Conservation (phyloP, 2,113 vertebrate genomes). For the Leucoraja erinaceus region DNA sequence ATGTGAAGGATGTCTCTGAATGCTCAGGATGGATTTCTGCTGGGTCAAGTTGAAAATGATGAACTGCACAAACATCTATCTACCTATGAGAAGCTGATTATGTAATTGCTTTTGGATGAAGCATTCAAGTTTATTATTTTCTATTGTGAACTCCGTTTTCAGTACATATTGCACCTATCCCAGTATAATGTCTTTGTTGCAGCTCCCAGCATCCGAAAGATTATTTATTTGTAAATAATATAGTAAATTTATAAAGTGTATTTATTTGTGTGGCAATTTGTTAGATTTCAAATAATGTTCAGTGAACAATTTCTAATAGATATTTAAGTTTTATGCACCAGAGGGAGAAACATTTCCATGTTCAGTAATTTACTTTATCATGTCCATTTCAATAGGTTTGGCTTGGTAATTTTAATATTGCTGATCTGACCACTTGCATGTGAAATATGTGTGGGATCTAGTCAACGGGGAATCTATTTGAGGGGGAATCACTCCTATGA, state of each 20-base stretch:
- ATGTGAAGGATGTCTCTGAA: no score
- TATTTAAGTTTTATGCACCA: not conserved
- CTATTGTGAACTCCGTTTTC: not conserved
- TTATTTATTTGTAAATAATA: no score
- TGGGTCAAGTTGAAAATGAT: not conserved
- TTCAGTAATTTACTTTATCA: not conserved
- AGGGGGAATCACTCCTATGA: not conserved
- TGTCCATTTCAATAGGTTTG: not conserved
- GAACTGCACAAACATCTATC: not conserved
- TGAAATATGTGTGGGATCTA: not conserved
- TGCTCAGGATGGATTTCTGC: not conserved
- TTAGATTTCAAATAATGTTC: not conserved
- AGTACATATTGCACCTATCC: not conserved
- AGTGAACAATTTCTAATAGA: not conserved
- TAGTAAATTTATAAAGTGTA: no score
- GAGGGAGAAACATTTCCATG: not conserved
- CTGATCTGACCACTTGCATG: not conserved
- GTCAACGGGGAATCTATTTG: not conserved
- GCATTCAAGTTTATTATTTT: not conserved
- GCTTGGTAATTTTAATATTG: not conserved
- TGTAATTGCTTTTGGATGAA: not conserved
- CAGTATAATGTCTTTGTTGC: not conserved
- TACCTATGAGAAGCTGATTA: not conserved
- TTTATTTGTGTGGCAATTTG: not conserved
- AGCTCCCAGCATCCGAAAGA: not conserved